These are phyloP conservation scores for Chaetorhynchus papuensis DNA, from an alignment of 2,113 vertebrate species.

Conservation along the genomic window DNA sequence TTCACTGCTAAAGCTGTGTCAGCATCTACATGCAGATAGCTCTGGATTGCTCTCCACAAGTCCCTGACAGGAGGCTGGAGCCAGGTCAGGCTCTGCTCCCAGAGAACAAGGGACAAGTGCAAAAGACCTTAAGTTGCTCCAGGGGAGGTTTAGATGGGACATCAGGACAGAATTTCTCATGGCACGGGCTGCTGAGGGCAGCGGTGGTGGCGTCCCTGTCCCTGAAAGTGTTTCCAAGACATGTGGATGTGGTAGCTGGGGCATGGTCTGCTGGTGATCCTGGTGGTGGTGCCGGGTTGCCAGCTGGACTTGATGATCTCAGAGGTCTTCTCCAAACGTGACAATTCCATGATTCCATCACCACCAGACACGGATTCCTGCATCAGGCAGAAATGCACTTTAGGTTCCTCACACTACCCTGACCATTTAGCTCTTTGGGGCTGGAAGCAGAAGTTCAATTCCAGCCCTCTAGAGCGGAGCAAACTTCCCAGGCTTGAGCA, in stretches of 20 bases:
- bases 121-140: neutral
- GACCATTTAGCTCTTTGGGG: neutral
- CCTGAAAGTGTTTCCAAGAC: neutral
- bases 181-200: neutral
- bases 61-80: neutral
- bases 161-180: neutral
- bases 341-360: neutral
- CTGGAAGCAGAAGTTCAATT: neutral
- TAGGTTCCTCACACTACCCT: neutral
- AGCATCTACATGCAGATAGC: neutral
- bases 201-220: neutral
- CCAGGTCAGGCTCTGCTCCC: neutral
- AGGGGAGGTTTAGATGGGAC: neutral
- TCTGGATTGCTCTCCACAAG: neutral
- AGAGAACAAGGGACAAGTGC: neutral
- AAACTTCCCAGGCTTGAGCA: neutral
- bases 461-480: neutral
- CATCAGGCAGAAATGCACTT: neutral
- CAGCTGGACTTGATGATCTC: neutral
- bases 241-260: accelerated
- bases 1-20: too few species aligned
- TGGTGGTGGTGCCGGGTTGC: neutral
- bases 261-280: neutral
- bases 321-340: neutral
- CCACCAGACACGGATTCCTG: neutral